Base-by-base conservation (phyloP, 2,797 vertebrate species). In the Melanotaenia nigrans region DNA sequence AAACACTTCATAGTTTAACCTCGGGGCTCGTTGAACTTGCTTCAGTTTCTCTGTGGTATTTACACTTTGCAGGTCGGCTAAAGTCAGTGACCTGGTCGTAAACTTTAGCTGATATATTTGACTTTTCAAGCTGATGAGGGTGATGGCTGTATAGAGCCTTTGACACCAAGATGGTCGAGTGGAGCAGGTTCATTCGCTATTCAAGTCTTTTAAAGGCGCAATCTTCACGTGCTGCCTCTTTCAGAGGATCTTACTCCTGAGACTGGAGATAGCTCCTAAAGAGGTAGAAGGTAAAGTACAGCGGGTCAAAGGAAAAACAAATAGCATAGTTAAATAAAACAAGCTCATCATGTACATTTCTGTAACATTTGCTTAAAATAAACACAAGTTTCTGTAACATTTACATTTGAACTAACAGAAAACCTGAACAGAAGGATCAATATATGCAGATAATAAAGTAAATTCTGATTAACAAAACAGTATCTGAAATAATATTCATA, bases 101-200 rank as follows among this genome's bases (percentile, higher is more conserved):
- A 67, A 72, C 74, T 80, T 76, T 78, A 30, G 5, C 62, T 4
- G 1, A 40, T 20, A 66, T 60, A 16, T 22, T 51, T 3, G 2
- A 61, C 7, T 58, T 38, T 3, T 18, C 4, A 4, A 22, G n/a
- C 0, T 40, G 12, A 57, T 5, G 3, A n/a, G 20, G 40, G 42
- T 2, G 5, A 33, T 42, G 4, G 54, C 11, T 32, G 53, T 28
- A 4, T 18, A 33, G 42, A 45, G 18, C 40, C 30, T 13, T 3
- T 36, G 45, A 68, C 13, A 35, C 25, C 22, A 45, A 12, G 49
- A 11, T 4, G 51, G 6, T 33, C 33, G 25, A 53, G 47, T 28
- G 33, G 20, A 51, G 14, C 22, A n/a, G 28, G 45, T 55, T 58
- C 25, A 51, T 32, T 36, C 49, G 49, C 9, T 33, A 1, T 18